Base-by-base conservation (phyloP, 2,888 invertebrate species). In the Lysandra coridon region DNA sequence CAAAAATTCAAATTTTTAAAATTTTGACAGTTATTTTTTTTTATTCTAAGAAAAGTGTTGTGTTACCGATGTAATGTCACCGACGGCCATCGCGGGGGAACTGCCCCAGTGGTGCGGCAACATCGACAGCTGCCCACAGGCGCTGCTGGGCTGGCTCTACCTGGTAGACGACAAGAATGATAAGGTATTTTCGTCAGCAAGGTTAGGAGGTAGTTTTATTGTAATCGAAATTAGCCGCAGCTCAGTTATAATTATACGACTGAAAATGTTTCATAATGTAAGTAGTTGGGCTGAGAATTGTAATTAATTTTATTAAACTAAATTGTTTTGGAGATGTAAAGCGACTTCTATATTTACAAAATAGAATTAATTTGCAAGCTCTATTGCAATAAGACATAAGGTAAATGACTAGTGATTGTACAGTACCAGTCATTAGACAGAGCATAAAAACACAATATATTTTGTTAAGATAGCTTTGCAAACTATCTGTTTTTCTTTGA, bases 71-170 rank as follows among this genome's bases (percentile, higher is more conserved):
- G 90, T 83, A 83, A 94, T 94, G 94, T 92, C 94, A 81, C 94
- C 94, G 1, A 93, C 93, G 80, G 93, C 93, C 62, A 86, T 93
- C 82, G 91, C 90, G 80, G 90, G 92, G 17, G 93, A 93, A 78
- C 85, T 90, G 85, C 93, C 93, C 78, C 93, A 92, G 84, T 93
- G 94, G 93, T 91, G 91, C 83, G 92, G 93, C 53, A 92, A 92
- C 83, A 84, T 90, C 1, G 94, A 94, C 80, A 84, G 84, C 80
- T 92, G 90, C 82, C 89, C 90, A 3, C 93, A 92, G 83, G 92
- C 93, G 7, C 86, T 93, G 76, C 90, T 94, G 57, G 92, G 93
- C 60, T 94, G 94, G 94, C 89, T 93, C 75, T 94, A 92, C 84
- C 85, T 93, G 82, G 89, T 90, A 17, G 90, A 89, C 80, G 94